Conservation (phyloP, 2,888 invertebrate species). For the Thymelicus sylvestris region DNA sequence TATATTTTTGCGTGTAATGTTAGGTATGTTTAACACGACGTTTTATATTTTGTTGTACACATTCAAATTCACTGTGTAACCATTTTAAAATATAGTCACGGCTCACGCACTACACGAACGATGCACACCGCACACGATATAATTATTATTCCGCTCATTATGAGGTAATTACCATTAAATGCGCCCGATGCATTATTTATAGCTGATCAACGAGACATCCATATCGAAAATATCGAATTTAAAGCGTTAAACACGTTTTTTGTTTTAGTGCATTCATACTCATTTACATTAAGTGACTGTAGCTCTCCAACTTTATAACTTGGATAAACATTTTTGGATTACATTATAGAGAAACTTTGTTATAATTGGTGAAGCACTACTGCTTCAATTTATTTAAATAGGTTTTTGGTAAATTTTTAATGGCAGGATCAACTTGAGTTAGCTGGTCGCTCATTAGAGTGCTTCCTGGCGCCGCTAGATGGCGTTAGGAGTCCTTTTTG, state of each 20-base stretch:
- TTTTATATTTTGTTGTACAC: constrained; percentile 54
- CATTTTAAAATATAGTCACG: constrained; percentile 48
- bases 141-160: constrained; percentile 71
- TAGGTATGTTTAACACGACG: not conserved
- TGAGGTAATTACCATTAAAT: constrained; percentile 70
- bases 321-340: not conserved
- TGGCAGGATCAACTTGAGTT: too few species aligned
- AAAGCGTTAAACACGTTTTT: constrained; percentile 30
- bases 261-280: constrained; percentile 8
- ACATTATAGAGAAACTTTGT: not conserved
- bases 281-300: constrained; percentile 23
- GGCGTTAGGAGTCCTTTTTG: too few species aligned
- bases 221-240: constrained; percentile 34
- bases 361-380: too few species aligned
- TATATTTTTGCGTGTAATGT: too few species aligned
- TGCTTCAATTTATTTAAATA: too few species aligned
- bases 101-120: constrained; percentile 50
- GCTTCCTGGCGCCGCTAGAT: too few species aligned
- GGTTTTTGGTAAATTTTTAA: too few species aligned
- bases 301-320: not conserved
- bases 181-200: constrained; percentile 66
- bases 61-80: constrained; percentile 42
- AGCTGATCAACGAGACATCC: constrained; percentile 25
- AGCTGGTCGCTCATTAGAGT: too few species aligned
- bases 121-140: constrained; percentile 54